These are phyloP conservation scores for Zosterops japonicus DNA, from an alignment of 2,113 vertebrate genomes.

Conservation along the genomic window DNA sequence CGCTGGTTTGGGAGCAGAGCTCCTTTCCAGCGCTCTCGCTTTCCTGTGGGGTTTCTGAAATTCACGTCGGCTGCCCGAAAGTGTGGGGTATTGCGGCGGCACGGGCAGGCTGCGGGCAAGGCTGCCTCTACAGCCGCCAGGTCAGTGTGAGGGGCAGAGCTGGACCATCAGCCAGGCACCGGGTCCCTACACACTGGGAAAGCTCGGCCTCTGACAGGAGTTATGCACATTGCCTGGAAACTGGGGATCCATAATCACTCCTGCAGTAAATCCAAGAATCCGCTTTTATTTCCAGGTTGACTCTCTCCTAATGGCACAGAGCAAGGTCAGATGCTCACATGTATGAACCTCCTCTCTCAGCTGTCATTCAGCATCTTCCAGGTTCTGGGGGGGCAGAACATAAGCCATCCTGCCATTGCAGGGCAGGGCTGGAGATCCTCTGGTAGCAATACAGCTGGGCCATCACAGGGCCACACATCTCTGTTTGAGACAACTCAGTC, in stretches of 20 bases:
- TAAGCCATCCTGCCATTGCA: rapidly evolving
- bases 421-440: background rate
- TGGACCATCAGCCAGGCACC: background rate
- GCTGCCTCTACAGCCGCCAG: background rate
- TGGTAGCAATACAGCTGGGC: background rate
- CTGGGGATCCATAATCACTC: too few relatives aligned
- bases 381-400: background rate
- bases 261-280: background rate
- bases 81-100: rapidly evolving
- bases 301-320: background rate
- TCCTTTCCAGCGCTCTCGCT: background rate
- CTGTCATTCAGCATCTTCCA: background rate
- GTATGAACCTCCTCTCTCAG: background rate
- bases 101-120: background rate
- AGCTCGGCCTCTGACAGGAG: background rate
- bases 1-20: background rate
- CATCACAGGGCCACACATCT: background rate
- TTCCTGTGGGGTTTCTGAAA: background rate
- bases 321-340: background rate
- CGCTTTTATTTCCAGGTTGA: background rate
- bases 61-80: rapidly evolving
- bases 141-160: background rate
- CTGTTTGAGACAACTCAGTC: background rate
- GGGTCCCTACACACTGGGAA: background rate
- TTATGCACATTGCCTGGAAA: background rate